These are phyloP conservation scores for Chiloscyllium punctatum DNA, from an alignment of 2,797 vertebrate genomes.

Conservation along the genomic window DNA sequence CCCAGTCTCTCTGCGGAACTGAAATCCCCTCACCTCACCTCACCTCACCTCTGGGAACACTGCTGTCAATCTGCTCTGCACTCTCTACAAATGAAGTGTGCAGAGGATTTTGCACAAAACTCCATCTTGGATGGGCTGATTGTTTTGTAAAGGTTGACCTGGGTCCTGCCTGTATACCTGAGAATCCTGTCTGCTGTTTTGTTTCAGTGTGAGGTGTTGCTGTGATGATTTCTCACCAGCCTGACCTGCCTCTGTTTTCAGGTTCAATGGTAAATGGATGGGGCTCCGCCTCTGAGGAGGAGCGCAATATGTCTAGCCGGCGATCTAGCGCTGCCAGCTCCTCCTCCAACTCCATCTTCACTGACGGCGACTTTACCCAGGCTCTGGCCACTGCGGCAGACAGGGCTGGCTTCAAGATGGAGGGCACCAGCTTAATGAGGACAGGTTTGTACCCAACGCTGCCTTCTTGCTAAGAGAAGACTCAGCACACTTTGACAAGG, in stretches of 20 bases:
- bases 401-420: conserved; percentile 91
- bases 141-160: background rate
- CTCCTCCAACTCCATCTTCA: conserved; percentile 92
- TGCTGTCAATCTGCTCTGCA: background rate
- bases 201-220: background rate
- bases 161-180: background rate
- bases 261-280: conserved; percentile 99
- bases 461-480: conserved; percentile 48
- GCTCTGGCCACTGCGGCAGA: conserved; percentile 91
- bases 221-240: conserved; percentile 39
- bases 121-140: background rate
- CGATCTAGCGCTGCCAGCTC: conserved; percentile 94
- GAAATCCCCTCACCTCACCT: background rate
- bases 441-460: conserved; percentile 79
- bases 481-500: conserved; percentile 42
- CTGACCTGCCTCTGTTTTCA: conserved; percentile 70
- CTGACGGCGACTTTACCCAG: conserved; percentile 91
- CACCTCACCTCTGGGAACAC: background rate
- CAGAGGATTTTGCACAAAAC: background rate
- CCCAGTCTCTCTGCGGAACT: background rate
- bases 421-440: conserved; percentile 90
- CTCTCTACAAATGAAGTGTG: background rate
- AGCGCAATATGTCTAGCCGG: conserved; percentile 90
- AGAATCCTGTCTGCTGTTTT: background rate
- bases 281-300: conserved; percentile 94